phyloP scores from a whole-genome alignment of 2,888 invertebrate genomes.

The Xanthia icteritia region DNA sequence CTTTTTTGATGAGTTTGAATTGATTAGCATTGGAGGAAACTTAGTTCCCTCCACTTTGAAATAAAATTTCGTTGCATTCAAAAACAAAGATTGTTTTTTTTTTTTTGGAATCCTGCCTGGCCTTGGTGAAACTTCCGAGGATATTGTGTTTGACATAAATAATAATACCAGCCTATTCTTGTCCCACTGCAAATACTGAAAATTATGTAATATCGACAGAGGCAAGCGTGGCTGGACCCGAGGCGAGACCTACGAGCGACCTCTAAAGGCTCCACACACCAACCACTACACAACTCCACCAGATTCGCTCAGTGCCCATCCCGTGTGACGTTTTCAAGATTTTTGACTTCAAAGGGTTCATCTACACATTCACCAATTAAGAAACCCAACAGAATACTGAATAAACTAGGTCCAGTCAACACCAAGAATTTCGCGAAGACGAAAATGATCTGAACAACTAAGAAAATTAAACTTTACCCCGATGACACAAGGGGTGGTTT shows the following conservation, averaged over 20 bases:
- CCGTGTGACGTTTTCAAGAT: constrained; percentile 34
- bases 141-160: neutral
- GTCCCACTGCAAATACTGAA: neutral
- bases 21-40: neutral
- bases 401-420: neutral
- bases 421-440: neutral
- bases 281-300: constrained; percentile 84
- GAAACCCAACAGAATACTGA: neutral
- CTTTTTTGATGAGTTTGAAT: neutral
- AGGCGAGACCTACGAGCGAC: constrained; percentile 79
- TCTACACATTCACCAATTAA: neutral
- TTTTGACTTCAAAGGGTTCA: neutral
- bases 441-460: neutral
- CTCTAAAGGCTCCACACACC: constrained; percentile 72
- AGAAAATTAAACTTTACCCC: neutral
- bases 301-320: constrained; percentile 62
- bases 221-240: constrained; percentile 75
- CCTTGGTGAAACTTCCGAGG: no score
- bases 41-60: neutral
- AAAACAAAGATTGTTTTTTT: neutral
- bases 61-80: neutral
- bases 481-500: neutral
- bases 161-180: neutral
- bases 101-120: neutral
- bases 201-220: constrained; percentile 65